Evolutionary conservation across 2,113 vertebrate genomes (phyloP).

Genomic region (Ammodytes dubius): DNA sequence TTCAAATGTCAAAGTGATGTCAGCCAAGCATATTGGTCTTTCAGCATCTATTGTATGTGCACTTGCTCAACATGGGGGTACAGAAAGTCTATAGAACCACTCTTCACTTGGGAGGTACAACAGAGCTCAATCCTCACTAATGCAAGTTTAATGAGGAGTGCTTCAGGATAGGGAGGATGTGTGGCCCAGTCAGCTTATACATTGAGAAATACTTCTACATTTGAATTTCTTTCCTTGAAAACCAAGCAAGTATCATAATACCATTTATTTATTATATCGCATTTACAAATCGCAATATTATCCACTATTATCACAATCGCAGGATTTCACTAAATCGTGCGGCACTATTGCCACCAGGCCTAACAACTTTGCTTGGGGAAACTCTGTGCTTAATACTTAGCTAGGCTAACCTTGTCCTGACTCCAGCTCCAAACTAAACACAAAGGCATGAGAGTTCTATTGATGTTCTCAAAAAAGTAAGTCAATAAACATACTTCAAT

Average conservation of each 20-base stretch:
- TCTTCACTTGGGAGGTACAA: conserved; percentile 16
- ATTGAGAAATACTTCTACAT: neutral
- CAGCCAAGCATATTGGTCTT: conserved; percentile 38
- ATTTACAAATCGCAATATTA: too few species aligned
- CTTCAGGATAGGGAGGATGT: conserved; percentile 7
- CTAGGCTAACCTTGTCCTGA: neutral
- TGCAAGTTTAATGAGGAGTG: conserved; percentile 57
- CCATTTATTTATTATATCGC: too few species aligned
- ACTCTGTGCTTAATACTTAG: too few species aligned
- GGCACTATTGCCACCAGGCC: too few species aligned
- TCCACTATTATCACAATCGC: too few species aligned
- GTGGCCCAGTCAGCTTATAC: conserved; percentile 21
- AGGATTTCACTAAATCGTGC: too few species aligned
- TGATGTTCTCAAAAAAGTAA: neutral
- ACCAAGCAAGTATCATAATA: too few species aligned
- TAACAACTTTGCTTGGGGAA: too few species aligned
- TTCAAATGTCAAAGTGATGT: conserved; percentile 52
- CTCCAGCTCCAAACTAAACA: too few species aligned
- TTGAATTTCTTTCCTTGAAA: too few species aligned
- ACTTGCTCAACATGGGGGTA: conserved; percentile 30
- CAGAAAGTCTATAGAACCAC: conserved; percentile 32
- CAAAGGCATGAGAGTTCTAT: too few species aligned
- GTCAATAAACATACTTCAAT: neutral
- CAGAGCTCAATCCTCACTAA: conserved; percentile 43
- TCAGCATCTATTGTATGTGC: conserved; percentile 30